phyloP scores from a whole-genome alignment of 2,113 vertebrate species.

The Zapornia atra region DNA sequence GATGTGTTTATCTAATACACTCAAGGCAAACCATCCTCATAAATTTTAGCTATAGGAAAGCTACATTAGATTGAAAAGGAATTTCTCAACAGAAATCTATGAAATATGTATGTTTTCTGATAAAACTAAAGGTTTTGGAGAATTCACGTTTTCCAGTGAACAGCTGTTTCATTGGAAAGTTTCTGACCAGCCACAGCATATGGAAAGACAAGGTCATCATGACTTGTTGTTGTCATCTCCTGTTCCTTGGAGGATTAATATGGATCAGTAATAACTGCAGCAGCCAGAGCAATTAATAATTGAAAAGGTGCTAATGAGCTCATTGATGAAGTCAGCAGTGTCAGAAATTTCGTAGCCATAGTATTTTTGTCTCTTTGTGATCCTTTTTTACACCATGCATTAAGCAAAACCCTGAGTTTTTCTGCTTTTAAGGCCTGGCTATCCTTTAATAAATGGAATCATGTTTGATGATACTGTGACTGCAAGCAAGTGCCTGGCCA shows the following conservation, averaged over 20 bases:
- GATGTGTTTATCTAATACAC: background rate
- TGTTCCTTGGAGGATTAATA: conserved; percentile 50
- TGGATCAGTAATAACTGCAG: conserved; percentile 40
- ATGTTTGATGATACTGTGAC: background rate
- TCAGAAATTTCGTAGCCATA: background rate
- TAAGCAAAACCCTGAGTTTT: background rate
- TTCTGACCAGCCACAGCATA: background rate
- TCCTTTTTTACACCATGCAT: background rate
- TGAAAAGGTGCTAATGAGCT: background rate
- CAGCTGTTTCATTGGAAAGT: conserved; percentile 33
- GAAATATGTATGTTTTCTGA: background rate
- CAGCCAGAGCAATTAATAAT: conserved; percentile 53
- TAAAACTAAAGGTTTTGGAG: background rate
- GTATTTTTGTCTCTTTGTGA: conserved; percentile 1
- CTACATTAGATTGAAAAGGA: background rate
- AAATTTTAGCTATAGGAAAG: background rate
- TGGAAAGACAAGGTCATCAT: conserved; percentile 8
- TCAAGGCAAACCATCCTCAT: background rate
- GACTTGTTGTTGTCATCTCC: background rate
- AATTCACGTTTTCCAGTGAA: background rate
- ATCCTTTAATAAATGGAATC: background rate
- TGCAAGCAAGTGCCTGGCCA: background rate
- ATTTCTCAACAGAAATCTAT: background rate
- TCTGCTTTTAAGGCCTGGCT: background rate
- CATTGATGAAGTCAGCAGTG: conserved; percentile 34